Conservation (phyloP, 2,797 vertebrate genomes). For the Threskiornis aethiopicus region DNA sequence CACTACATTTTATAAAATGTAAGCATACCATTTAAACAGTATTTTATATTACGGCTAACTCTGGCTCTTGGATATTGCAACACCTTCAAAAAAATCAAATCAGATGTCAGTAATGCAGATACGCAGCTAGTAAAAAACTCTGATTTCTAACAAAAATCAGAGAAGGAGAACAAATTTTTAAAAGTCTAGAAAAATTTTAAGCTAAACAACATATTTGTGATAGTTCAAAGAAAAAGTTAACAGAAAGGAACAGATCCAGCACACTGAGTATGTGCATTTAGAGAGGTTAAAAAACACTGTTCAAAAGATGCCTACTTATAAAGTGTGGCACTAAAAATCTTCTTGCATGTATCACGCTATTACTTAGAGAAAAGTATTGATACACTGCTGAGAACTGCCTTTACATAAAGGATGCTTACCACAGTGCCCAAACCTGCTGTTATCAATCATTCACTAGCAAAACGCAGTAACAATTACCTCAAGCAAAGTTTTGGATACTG, state of each 20-base stretch:
- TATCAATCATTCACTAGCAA: constrained; percentile 20
- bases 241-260: not conserved
- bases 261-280: not conserved
- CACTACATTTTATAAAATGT: not conserved
- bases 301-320: constrained; percentile 6
- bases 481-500: not conserved
- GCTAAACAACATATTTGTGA: not conserved
- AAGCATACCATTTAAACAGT: not conserved
- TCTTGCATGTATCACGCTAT: not conserved
- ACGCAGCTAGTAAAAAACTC: not conserved
- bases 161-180: not conserved
- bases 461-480: constrained; percentile 26
- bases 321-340: not conserved
- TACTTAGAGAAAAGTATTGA: constrained; percentile 34
- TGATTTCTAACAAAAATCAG: not conserved
- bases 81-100: constrained; percentile 23
- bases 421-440: not conserved
- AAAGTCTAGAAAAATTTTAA: not conserved
- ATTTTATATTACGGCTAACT: not conserved
- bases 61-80: not conserved
- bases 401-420: constrained; percentile 33
- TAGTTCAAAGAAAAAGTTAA: constrained; percentile 18
- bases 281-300: not conserved
- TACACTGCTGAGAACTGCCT: not conserved
- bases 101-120: not conserved